These are phyloP conservation scores for Alitta virens DNA, from an alignment of 2,888 invertebrate species.

Conservation along the genomic window DNA sequence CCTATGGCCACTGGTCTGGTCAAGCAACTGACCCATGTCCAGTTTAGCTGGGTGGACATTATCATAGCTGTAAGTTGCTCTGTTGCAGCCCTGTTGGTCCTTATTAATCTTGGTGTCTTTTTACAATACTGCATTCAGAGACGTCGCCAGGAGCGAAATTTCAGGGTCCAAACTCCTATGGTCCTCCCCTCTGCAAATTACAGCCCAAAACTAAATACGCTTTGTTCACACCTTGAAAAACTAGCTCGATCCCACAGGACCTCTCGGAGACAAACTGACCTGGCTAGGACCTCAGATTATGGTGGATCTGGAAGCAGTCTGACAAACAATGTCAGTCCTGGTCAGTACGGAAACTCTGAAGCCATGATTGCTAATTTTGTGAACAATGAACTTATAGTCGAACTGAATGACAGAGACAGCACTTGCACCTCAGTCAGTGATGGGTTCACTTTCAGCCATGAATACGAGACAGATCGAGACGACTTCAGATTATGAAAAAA, in stretches of 20 bases:
- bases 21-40: not conserved
- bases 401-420: slow-evolving; percentile 23
- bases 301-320: not conserved
- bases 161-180: not conserved
- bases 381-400: slow-evolving; percentile 16
- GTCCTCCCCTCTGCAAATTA: not conserved
- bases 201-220: not conserved
- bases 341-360: slow-evolving; percentile 16
- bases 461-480: not conserved
- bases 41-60: slow-evolving; percentile 19
- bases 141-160: not conserved
- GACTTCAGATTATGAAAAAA: too few relatives aligned
- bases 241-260: not conserved
- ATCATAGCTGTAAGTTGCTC: slow-evolving; percentile 14
- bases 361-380: slow-evolving; percentile 20
- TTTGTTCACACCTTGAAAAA: not conserved
- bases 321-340: not conserved
- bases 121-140: not conserved
- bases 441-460: slow-evolving; percentile 14
- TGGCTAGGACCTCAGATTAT: not conserved
- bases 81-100: slow-evolving; percentile 4
- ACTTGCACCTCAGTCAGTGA: slow-evolving; percentile 21
- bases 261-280: not conserved
- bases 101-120: slow-evolving; percentile 2
- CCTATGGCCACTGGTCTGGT: not conserved